A percentile compares a stretch with the other conserved stretches of the same genome.
Conservation (phyloP, 2,113 vertebrate species). For the Pseudopipra pipra region DNA sequence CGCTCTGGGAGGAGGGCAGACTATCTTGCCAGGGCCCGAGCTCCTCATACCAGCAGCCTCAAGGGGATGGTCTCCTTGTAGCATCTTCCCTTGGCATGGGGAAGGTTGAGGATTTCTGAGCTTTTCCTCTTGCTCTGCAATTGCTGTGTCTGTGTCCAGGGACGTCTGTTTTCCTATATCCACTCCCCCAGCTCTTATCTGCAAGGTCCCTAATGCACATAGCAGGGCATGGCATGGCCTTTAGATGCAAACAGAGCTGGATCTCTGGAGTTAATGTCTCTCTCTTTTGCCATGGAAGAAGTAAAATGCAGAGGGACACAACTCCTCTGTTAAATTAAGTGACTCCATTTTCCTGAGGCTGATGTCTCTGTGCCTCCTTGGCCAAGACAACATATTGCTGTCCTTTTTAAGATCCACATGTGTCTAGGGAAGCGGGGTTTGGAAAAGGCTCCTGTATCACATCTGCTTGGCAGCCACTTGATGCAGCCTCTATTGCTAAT, state of each 20-base stretch:
- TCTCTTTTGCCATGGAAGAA: background rate
- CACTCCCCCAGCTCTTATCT: background rate
- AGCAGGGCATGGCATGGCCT: background rate
- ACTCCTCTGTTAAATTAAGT: background rate
- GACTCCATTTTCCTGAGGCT: background rate
- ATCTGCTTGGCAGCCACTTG: background rate
- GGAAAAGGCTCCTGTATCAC: background rate
- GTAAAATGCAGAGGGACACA: background rate
- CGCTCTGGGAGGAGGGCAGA: background rate
- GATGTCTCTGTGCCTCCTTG: background rate
- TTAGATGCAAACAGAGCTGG: background rate
- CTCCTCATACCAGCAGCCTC: background rate
- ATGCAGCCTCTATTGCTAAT: background rate
- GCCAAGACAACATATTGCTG: background rate
- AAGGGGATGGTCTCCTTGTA: background rate
- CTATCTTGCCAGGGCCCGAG: background rate
- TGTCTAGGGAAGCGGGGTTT: background rate
- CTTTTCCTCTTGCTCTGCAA: background rate
- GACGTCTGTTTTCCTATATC: background rate
- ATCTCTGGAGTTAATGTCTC: background rate
- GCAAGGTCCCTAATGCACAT: background rate
- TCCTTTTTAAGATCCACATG: background rate
- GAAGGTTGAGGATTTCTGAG: background rate
- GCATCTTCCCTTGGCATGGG: background rate
- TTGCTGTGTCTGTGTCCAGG: background rate